Evolutionary conservation across 2,113 vertebrate genomes (phyloP), one percentile per base, ranked within the genome.

Genomic region (Arizona elegans): DNA sequence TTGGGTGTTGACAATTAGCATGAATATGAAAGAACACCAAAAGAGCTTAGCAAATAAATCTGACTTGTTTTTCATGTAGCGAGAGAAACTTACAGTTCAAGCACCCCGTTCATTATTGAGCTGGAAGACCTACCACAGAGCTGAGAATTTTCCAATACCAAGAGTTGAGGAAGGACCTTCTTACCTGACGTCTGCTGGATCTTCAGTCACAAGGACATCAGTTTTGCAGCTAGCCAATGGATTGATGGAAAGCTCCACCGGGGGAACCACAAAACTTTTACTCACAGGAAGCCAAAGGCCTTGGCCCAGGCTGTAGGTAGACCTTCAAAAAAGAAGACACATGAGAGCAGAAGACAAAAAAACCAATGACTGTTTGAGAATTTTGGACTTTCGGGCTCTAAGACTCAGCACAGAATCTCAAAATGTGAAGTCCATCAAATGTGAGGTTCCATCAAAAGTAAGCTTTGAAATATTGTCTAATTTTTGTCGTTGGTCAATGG

Each of bases 141-240:
- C 38, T 75, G 54, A 29, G n/a, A 53, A 4, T 13, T n/a, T 9
- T 29, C 29, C 47, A 26, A 24, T 58, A 21, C 33, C 29, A 10
- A 47, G 50, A 23, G 12, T 23, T 11, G 1, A 2, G 13, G 12
- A 50, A 94, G 89, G 92, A 92, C 92, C 43, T 58, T 96, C 99
- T 98, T 97, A 99, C 99, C 99, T 98, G 97, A 99, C 98, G 95
- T 99, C 99, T 33, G 99, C 99, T 10, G 99, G 99, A 96, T 99
- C 99, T 97, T 99, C 99, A 0, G 98, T 99, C 95, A 99, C 99
- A 89, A 99, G 96, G 86, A 99, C 99, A 47, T 99, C 99, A 0
- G 99, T 99, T 98, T 99, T 99, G 96, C 99, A 99, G 98, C 99
- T 99, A 96, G 99, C 99, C 29, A 99, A 98, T 12, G 99, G 99